Percentiles rank a stretch among this genome's conserved stretches.
Conservation (phyloP, 1,140 invertebrate species). For the Batillaria attramentaria region DNA sequence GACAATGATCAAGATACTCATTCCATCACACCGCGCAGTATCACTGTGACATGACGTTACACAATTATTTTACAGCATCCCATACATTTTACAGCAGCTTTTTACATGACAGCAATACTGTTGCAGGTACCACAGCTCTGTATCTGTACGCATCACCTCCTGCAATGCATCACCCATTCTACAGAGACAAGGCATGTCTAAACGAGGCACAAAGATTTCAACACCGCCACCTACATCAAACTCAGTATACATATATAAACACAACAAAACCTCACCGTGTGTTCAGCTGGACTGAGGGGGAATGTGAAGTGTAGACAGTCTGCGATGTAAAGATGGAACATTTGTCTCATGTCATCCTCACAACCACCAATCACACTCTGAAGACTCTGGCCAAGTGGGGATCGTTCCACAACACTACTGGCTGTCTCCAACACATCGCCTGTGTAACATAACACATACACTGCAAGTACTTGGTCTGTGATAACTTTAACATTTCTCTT, state of each 20-base stretch:
- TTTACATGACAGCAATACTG: no score
- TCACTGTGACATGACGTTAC: background rate
- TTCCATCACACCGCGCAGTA: background rate
- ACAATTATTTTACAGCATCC: slow-evolving; percentile 35
- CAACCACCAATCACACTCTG: background rate
- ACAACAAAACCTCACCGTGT: background rate
- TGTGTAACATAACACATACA: no score
- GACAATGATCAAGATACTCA: background rate
- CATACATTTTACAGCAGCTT: slow-evolving; percentile 25
- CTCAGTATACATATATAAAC: slow-evolving; percentile 33
- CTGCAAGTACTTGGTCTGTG: no score
- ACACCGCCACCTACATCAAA: no score
- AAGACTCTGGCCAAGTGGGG: background rate
- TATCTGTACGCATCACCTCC: no score
- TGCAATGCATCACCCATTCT: no score
- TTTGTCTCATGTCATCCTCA: background rate
- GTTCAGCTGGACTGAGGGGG: background rate
- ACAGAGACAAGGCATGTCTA: no score
- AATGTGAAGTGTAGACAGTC: background rate
- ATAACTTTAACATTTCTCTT: no score
- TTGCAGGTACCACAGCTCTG: no score
- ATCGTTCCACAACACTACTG: slow-evolving; percentile 10
- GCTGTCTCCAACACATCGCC: slow-evolving; percentile 4
- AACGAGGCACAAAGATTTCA: no score
- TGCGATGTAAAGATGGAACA: slow-evolving; percentile 16